Conservation (phyloP, 2,113 vertebrate genomes). For the Hymenochirus boettgeri region DNA sequence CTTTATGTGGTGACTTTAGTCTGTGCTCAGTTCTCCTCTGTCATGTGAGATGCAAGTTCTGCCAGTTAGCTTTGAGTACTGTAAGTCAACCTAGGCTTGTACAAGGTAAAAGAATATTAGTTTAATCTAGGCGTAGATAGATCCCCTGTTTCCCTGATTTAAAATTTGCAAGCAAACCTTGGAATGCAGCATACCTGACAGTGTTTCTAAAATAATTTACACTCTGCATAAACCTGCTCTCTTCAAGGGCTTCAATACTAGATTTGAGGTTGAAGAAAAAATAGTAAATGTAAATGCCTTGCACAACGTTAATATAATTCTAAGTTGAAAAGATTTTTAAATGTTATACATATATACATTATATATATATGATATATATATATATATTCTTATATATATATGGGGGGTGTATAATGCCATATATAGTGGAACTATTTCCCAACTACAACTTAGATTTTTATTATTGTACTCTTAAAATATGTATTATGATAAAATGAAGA, state of each 20-base stretch:
- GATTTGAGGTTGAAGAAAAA: slow-evolving; percentile 49
- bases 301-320: too few species aligned
- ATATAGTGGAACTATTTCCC: too few species aligned
- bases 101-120: slow-evolving; percentile 68
- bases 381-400: neutral
- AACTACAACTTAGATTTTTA: too few species aligned
- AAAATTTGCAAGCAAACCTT: slow-evolving; percentile 72
- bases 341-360: slow-evolving; percentile 43
- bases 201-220: slow-evolving; percentile 67
- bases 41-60: slow-evolving; percentile 61
- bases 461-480: too few species aligned
- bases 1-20: slow-evolving; percentile 68
- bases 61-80: slow-evolving; percentile 51
- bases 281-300: slow-evolving; percentile 48
- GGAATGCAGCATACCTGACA: slow-evolving; percentile 68
- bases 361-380: neutral
- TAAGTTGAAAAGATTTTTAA: too few species aligned
- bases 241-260: slow-evolving; percentile 47
- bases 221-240: slow-evolving; percentile 51
- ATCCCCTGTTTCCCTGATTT: slow-evolving; percentile 75
- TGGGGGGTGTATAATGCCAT: too few species aligned
- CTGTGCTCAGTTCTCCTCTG: slow-evolving; percentile 61
- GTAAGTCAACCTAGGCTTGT: slow-evolving; percentile 47
- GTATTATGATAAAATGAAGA: too few species aligned
- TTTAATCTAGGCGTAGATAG: slow-evolving; percentile 60